phyloP scores from a whole-genome alignment of 2,113 vertebrate species.

The Geothlypis trichas region DNA sequence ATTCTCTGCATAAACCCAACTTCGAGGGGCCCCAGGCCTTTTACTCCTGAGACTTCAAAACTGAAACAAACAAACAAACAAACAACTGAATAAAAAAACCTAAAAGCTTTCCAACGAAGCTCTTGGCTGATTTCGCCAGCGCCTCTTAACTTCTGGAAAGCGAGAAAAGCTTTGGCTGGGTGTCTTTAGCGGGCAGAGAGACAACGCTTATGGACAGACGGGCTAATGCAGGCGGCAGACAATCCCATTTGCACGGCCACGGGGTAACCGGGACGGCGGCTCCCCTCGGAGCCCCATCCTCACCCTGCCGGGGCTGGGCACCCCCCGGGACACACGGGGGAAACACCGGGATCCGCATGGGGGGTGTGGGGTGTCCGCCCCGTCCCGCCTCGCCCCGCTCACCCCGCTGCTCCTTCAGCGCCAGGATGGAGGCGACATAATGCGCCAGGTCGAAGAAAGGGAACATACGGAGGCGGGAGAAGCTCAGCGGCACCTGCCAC shows the following conservation, averaged over 20 bases:
- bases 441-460: constrained; percentile 94
- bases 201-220: fast-evolving
- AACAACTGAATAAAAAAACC: background rate
- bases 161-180: background rate
- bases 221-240: background rate
- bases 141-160: background rate
- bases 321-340: background rate
- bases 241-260: fast-evolving
- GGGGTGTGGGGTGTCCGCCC: background rate
- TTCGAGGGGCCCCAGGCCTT: background rate
- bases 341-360: background rate
- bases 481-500: constrained; percentile 75
- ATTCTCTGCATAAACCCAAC: background rate
- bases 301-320: background rate
- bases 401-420: constrained; percentile 89
- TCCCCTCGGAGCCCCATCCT: background rate
- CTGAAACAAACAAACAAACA: background rate
- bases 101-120: background rate
- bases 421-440: constrained; percentile 87
- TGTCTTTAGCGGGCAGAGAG: background rate
- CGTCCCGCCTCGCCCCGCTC: constrained; percentile 39
- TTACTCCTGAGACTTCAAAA: background rate
- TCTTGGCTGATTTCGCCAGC: background rate
- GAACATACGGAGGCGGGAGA: constrained; percentile 88
- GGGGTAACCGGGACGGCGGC: no score